Evolutionary conservation across 2,888 invertebrate genomes (phyloP), one percentile per base, ranked within the genome.

Genomic region (Limnephilus auricula): DNA sequence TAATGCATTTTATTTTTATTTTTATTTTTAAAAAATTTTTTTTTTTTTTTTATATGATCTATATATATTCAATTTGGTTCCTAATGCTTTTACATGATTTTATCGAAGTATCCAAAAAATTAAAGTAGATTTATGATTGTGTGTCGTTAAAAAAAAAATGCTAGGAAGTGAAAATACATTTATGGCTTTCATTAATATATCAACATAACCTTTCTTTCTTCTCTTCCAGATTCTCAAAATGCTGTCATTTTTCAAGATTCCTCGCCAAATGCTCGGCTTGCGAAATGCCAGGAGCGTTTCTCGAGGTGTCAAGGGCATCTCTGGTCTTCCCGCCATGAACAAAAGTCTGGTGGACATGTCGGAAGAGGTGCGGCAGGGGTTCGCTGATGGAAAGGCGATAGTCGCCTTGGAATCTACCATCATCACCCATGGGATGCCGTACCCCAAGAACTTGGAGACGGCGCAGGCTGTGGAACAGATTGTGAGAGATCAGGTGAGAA

Each of bases 391-490:
- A 45, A 95, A 96, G 93, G 98, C 99, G 13, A 96, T 99, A 92
- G 99, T 99, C 31, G 99, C 99, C 2, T 95, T 99, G 93, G 99
- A 99, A 96, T 99, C 99, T 12, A 99, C 99, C 0, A 99, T 99
- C 93, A 98, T 99, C 92, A 99, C 99, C 0, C 99, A 99, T 95
- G 99, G 99, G 82, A 98, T 99, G 98, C 99, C 99, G 0, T 98
- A 97, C 95, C 99, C 99, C 0, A 96, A 98, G 89, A 99, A 99
- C 95, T 95, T 99, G 88, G 96, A 98, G 93, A 99, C 99, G 65
- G 99, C 99, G 6, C 92, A 97, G 80, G 96, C 97, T 94, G 98
- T 99, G 1, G 99, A 99, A 95, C 95, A 97, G 89, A 96, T 98
- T 92, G 97, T 99, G 34, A 96, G 97, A 93, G 94, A 96, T 93